These are phyloP conservation scores for Lepidochitona cinerea DNA, from an alignment of 2,888 invertebrate species.

Conservation along the genomic window DNA sequence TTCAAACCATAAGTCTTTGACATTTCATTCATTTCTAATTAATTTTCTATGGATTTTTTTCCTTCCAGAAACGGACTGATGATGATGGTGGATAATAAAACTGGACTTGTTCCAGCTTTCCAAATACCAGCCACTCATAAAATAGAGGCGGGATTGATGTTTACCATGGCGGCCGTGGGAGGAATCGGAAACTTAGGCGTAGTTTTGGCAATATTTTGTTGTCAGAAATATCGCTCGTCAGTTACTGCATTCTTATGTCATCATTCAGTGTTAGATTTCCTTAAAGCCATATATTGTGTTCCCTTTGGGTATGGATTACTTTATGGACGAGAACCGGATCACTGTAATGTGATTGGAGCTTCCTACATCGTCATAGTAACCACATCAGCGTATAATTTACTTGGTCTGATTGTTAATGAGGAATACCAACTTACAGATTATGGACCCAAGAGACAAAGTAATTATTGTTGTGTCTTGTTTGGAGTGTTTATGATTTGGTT, in stretches of 20 bases:
- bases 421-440: conserved; percentile 61
- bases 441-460: conserved; percentile 37
- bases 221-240: conserved; percentile 53
- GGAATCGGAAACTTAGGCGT: conserved; percentile 54
- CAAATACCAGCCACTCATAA: background rate
- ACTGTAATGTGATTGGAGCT: conserved; percentile 87
- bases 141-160: conserved; percentile 47
- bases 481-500: conserved; percentile 96
- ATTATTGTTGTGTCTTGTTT: conserved; percentile 82
- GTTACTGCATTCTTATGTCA: conserved; percentile 65
- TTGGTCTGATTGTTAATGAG: conserved; percentile 72
- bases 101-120: no score
- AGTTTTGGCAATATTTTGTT: conserved; percentile 45
- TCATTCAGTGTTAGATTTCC: conserved; percentile 63
- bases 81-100: no score
- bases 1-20: no score
- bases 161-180: conserved; percentile 53
- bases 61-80: no score
- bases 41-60: no score
- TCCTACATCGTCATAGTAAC: conserved; percentile 90
- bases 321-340: conserved; percentile 39
- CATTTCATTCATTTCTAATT: no score
- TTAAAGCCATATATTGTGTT: conserved; percentile 65
- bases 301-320: conserved; percentile 62
- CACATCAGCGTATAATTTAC: conserved; percentile 91